phyloP scores from a whole-genome alignment of 2,888 invertebrate genomes.

The Platycnemis pennipes region DNA sequence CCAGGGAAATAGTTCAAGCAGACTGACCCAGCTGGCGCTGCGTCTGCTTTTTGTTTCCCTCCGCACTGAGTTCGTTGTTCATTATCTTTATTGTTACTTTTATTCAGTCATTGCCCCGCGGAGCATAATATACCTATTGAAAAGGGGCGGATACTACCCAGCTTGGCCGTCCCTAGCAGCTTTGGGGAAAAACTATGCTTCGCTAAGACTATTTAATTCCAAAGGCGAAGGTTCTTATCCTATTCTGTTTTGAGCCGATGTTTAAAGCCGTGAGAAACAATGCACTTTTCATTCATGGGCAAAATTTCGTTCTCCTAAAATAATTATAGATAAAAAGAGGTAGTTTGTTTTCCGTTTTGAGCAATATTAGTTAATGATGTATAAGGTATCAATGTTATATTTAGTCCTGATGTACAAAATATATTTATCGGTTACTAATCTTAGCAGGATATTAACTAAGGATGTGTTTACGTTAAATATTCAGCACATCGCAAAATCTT shows the following conservation, averaged over 20 bases:
- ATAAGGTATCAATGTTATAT: too few relatives aligned
- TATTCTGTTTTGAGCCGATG: neutral
- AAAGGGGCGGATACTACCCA: neutral
- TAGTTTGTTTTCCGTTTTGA: too few relatives aligned
- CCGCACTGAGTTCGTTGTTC: neutral
- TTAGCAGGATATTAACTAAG: too few relatives aligned
- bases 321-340: too few relatives aligned
- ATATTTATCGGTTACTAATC: too few relatives aligned
- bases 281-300: too few relatives aligned
- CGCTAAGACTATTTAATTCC: neutral
- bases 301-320: too few relatives aligned
- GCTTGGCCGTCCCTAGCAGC: neutral
- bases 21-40: neutral
- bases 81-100: conserved; percentile 47
- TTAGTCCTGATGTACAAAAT: too few relatives aligned
- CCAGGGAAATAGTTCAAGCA: conserved; percentile 47
- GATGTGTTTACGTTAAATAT: too few relatives aligned
- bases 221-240: neutral
- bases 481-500: too few relatives aligned
- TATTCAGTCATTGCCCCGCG: neutral
- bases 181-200: neutral
- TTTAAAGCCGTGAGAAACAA: too few relatives aligned
- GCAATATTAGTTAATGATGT: too few relatives aligned
- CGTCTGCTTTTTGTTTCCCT: conserved; percentile 40
- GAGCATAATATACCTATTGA: neutral